Percentiles rank a stretch among this genome's conserved stretches.
Conservation (phyloP, 2,797 vertebrate species). For the Neoniphon sammara region DNA sequence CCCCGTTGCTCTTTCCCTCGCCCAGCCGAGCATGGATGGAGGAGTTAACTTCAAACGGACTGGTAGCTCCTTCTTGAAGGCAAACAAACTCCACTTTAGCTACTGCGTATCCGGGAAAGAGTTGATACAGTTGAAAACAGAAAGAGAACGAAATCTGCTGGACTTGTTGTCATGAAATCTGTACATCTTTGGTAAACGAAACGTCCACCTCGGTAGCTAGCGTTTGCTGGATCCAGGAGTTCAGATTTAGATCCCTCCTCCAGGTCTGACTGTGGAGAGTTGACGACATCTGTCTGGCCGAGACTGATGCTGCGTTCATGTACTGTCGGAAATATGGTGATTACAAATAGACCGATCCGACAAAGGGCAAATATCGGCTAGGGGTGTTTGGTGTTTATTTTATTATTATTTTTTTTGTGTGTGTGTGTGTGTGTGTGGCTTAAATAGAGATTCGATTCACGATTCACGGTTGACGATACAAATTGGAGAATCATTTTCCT, state of each 20-base stretch:
- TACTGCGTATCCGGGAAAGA: constrained; percentile 4
- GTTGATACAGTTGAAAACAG: not conserved
- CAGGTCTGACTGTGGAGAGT: constrained; percentile 43
- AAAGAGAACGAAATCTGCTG: constrained; percentile 14
- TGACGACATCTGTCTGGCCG: constrained; percentile 75
- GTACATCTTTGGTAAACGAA: constrained; percentile 51
- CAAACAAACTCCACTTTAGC: constrained; percentile 24
- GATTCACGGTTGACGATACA: too few relatives aligned
- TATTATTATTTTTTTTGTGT: too few relatives aligned
- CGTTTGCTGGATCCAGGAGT: constrained; percentile 65
- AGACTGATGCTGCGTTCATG: constrained; percentile 40
- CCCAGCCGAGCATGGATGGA: constrained; percentile 63
- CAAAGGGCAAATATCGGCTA: too few relatives aligned
- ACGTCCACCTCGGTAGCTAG: constrained; percentile 38
- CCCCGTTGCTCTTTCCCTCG: constrained; percentile 41
- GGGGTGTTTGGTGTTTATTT: too few relatives aligned
- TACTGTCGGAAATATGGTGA: constrained; percentile 10
- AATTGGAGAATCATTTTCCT: too few relatives aligned
- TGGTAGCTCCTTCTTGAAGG: constrained; percentile 45
- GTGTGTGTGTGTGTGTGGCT: too few relatives aligned
- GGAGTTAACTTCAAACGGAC: constrained; percentile 49
- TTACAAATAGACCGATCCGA: too few relatives aligned
- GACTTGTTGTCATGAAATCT: not conserved
- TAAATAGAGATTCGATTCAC: too few relatives aligned
- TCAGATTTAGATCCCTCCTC: constrained; percentile 68